Evolutionary conservation across 2,113 vertebrate genomes (phyloP).

Genomic region (Phrynosoma blainvillii): DNA sequence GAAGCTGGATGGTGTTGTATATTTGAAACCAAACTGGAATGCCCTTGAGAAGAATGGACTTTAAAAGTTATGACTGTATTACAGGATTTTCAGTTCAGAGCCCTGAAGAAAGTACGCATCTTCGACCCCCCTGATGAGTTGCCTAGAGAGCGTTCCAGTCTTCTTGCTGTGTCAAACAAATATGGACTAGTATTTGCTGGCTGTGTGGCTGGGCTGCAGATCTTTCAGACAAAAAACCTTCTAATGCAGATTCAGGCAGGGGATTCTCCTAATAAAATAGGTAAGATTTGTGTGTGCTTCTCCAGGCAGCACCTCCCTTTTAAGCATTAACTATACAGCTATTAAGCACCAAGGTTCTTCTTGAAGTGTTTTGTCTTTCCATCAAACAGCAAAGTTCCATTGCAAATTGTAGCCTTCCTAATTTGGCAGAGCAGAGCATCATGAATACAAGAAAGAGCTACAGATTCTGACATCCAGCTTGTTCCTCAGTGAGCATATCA

Average conservation of each 20-base stretch:
- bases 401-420: too few species aligned
- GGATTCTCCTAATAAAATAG: conserved; percentile 87
- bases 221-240: conserved; percentile 85
- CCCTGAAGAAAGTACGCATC: conserved; percentile 91
- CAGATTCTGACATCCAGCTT: too few species aligned
- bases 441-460: too few species aligned
- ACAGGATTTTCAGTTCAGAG: conserved; percentile 96
- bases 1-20: too few species aligned
- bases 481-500: too few species aligned
- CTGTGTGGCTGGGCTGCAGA: conserved; percentile 80
- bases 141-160: conserved; percentile 86
- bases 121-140: conserved; percentile 84
- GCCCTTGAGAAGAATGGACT: too few species aligned
- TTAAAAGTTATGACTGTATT: too few species aligned
- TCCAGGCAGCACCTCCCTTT: too few species aligned
- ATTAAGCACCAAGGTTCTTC: not conserved
- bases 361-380: too few species aligned
- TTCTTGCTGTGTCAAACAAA: conserved; percentile 91
- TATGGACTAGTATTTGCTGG: conserved; percentile 89
- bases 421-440: too few species aligned
- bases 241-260: conserved; percentile 82
- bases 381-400: too few species aligned
- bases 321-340: not conserved
- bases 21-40: too few species aligned
- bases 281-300: conserved; percentile 66